phyloP scores from a whole-genome alignment of 2,797 vertebrate genomes.

The Streptopelia turtur region DNA sequence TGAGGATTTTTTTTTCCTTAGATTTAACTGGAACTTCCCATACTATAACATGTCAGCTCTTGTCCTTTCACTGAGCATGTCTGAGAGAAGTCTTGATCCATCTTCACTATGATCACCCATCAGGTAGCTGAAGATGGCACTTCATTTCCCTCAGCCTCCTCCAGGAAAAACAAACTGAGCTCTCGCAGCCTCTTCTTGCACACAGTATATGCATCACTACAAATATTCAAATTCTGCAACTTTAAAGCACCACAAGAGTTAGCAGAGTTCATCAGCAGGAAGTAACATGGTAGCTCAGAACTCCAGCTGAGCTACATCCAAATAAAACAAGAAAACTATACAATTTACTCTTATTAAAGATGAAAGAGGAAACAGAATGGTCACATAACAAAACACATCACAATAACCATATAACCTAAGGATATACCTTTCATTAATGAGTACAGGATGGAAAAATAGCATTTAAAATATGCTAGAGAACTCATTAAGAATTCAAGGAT shows the following conservation, averaged over 20 bases:
- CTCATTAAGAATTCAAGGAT: background rate
- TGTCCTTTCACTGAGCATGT: accelerated
- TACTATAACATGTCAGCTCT: background rate
- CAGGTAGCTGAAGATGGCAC: background rate
- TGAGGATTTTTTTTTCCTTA: background rate
- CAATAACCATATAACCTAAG: background rate
- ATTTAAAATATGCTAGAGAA: background rate
- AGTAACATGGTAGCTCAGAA: background rate
- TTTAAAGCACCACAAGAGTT: background rate
- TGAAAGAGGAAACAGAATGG: background rate
- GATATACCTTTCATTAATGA: background rate
- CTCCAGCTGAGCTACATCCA: background rate
- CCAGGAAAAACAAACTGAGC: background rate
- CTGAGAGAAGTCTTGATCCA: background rate
- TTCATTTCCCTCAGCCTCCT: background rate
- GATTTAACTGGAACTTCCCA: background rate
- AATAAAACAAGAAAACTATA: background rate
- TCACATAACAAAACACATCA: background rate
- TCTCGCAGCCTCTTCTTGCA: background rate
- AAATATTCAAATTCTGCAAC: background rate
- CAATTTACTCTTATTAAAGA: background rate
- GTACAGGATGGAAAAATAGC: background rate
- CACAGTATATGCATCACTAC: background rate
- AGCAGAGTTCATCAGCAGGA: background rate
- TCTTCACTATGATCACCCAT: background rate